Percentiles rank a stretch among this genome's conserved stretches.
Evolutionary conservation across 2,113 vertebrate species (phyloP).

Genomic region (Embiotoca jacksoni): DNA sequence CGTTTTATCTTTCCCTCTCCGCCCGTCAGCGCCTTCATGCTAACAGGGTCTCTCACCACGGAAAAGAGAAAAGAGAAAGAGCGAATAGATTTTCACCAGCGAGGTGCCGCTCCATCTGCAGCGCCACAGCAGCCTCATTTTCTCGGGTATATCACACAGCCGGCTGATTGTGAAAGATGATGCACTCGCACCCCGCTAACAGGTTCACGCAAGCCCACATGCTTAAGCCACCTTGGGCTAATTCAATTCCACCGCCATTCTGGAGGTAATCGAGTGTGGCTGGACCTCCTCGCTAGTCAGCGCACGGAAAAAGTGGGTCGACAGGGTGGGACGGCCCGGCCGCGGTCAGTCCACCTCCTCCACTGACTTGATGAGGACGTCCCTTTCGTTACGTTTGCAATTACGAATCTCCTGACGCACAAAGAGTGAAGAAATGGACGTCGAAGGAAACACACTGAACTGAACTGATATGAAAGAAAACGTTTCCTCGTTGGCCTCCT

Average conservation of each 20-base stretch:
- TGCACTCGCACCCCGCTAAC: constrained; percentile 74
- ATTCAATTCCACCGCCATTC: constrained; percentile 72
- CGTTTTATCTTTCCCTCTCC: neutral
- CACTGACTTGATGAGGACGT: constrained; percentile 7
- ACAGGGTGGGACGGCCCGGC: constrained; percentile 11
- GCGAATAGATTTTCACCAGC: constrained; percentile 64
- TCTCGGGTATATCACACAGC: constrained; percentile 68
- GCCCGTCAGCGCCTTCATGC: constrained; percentile 5
- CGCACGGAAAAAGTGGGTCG: constrained; percentile 32
- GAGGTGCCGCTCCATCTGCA: constrained; percentile 73
- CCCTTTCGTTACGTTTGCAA: neutral
- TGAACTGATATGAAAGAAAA: too few relatives aligned
- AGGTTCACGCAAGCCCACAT: constrained; percentile 78
- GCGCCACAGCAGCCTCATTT: constrained; percentile 63
- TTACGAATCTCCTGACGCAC: neutral
- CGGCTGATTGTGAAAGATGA: constrained; percentile 79
- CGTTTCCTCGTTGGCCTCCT: too few relatives aligned
- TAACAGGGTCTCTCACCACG: constrained; percentile 28
- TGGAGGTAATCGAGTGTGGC: constrained; percentile 65
- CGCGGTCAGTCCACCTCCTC: constrained; percentile 2
- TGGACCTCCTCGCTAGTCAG: constrained; percentile 42
- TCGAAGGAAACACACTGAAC: too few relatives aligned
- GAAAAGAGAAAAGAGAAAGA: neutral
- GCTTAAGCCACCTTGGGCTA: constrained; percentile 75
- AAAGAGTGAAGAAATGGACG: neutral